Evolutionary conservation across 2,888 invertebrate species (phyloP).

Genomic region (Leptarthrus brevirostris): DNA sequence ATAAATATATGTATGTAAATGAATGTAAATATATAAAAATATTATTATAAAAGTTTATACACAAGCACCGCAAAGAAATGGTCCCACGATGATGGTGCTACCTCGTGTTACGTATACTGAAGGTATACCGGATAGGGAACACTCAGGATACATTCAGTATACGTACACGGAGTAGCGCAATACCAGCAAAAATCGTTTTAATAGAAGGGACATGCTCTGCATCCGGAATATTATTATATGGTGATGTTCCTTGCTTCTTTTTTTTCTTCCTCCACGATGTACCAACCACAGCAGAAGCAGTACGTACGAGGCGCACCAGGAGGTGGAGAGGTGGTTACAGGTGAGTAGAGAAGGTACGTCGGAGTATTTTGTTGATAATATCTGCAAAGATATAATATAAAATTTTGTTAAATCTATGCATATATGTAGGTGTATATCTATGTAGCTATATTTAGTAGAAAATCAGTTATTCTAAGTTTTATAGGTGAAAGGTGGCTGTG

Average conservation of each 20-base stretch:
- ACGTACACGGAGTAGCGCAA: conserved; percentile 94
- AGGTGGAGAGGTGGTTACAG: conserved; percentile 27
- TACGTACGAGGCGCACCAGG: neutral
- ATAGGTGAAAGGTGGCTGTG: neutral
- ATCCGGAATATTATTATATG: conserved; percentile 56
- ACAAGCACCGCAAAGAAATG: conserved; percentile 5
- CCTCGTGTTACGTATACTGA: conserved; percentile 99
- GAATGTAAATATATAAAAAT: conserved; percentile 14
- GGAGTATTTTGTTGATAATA: conserved; percentile 51
- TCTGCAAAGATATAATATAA: conserved; percentile 53
- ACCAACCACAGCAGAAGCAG: neutral
- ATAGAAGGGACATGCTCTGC: conserved; percentile 58
- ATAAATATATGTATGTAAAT: conserved; percentile 11
- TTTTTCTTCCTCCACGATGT: conserved; percentile 2
- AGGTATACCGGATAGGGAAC: conserved; percentile 99
- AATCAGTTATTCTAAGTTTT: conserved; percentile 25
- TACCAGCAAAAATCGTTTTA: conserved; percentile 66
- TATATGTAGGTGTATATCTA: conserved; percentile 11
- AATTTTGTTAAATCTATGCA: conserved; percentile 48
- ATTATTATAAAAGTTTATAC: conserved; percentile 27
- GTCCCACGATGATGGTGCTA: conserved; percentile 77
- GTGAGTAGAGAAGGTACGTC: conserved; percentile 39
- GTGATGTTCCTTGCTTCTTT: conserved; percentile 20
- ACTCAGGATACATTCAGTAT: conserved; percentile 99
- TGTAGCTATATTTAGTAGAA: conserved; percentile 22